These are phyloP conservation scores for Chrysogorgia sp. DNA, from an alignment of 92 coral and sea anemone genomes.

Conservation along the genomic window DNA sequence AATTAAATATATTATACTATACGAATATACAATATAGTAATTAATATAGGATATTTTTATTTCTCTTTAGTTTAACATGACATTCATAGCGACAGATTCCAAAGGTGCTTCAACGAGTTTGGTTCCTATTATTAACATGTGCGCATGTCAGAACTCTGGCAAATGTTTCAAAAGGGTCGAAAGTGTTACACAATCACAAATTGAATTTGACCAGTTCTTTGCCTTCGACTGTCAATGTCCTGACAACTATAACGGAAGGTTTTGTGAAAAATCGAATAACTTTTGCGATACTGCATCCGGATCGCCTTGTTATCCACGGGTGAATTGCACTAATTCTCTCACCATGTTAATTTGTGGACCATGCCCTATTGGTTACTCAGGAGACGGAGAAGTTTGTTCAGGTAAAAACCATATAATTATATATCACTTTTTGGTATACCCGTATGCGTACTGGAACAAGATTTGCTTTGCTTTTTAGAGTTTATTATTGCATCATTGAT, in stretches of 20 bases:
- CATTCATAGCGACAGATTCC: constrained; percentile 61
- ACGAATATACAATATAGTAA: neutral
- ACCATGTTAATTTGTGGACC: constrained; percentile 73
- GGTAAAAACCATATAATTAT: constrained; percentile 36
- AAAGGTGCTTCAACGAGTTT: constrained; percentile 56
- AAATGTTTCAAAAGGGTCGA: constrained; percentile 56
- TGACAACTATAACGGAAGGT: constrained; percentile 63
- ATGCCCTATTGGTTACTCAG: constrained; percentile 72
- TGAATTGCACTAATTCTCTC: constrained; percentile 56
- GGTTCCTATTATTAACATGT: constrained; percentile 59
- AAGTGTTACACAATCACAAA: constrained; percentile 30
- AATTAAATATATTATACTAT: neutral
- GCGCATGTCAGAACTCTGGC: constrained; percentile 71
- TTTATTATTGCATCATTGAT: neutral
- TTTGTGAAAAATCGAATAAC: constrained; percentile 61
- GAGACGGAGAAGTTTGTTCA: constrained; percentile 69
- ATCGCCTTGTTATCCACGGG: constrained; percentile 72
- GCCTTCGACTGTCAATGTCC: constrained; percentile 69
- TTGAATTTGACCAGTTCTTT: constrained; percentile 52
- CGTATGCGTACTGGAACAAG: neutral
- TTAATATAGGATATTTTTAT: neutral
- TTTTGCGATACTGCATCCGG: constrained; percentile 67
- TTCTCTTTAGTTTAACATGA: constrained; percentile 53
- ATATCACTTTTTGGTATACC: neutral
- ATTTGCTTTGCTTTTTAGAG: too few species aligned